A percentile compares a stretch with the other conserved stretches of the same genome.
Evolutionary conservation across 2,797 vertebrate genomes (phyloP).

Genomic region (Pampus argenteus): DNA sequence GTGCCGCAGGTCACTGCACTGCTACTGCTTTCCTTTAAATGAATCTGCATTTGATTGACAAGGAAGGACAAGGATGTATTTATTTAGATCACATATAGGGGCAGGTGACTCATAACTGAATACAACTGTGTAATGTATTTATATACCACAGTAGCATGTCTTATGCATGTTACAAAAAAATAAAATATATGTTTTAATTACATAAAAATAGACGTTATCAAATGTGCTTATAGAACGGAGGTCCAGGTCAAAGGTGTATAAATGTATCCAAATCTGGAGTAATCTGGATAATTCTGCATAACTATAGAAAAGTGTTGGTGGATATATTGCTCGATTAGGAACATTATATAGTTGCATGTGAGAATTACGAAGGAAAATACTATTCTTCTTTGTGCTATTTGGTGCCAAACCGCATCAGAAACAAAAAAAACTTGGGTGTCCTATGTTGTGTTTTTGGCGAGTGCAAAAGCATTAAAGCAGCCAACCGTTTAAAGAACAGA

Average conservation of each 20-base stretch:
- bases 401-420: background rate
- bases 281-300: no score
- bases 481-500: background rate
- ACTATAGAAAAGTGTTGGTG: background rate
- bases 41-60: background rate
- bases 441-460: background rate
- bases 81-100: background rate
- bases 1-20: slow-evolving; percentile 26
- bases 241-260: background rate
- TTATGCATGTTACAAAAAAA: background rate
- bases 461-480: background rate
- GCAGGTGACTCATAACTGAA: background rate
- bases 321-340: no score
- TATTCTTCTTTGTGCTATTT: background rate
- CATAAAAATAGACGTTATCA: background rate
- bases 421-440: no score
- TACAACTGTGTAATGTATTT: background rate
- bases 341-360: no score
- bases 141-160: background rate
- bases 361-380: background rate
- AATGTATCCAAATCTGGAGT: no score
- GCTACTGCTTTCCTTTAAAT: slow-evolving; percentile 3
- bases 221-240: background rate
- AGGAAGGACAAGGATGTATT: slow-evolving; percentile 3
- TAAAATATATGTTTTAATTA: no score